phyloP scores from a whole-genome alignment of 2,888 invertebrate species.

The Quadroppia sp. region DNA sequence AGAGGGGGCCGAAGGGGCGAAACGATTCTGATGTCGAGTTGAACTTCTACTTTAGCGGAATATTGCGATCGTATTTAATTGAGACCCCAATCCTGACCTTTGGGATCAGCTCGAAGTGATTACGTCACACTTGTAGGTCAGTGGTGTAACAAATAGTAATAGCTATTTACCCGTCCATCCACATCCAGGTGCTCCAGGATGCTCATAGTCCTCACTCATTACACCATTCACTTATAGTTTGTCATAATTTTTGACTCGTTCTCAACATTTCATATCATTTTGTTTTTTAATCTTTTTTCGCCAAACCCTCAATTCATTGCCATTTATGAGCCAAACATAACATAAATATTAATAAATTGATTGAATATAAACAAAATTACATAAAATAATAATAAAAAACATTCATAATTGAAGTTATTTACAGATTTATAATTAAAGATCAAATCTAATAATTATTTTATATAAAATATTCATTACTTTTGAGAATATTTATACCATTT shows the following conservation, averaged over 20 bases:
- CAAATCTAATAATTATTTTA: no score
- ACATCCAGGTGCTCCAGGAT: neutral
- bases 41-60: constrained; percentile 15
- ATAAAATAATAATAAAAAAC: no score
- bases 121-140: constrained; percentile 32
- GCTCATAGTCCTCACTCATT: neutral
- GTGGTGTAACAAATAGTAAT: constrained; percentile 29
- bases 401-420: no score
- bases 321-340: no score
- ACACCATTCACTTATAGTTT: constrained; percentile 6
- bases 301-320: neutral
- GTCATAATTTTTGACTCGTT: constrained; percentile 9
- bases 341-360: no score
- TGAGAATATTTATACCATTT: neutral
- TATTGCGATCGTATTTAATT: constrained; percentile 30
- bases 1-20: neutral
- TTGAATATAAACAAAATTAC: no score
- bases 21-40: constrained; percentile 10
- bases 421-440: no score
- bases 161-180: constrained; percentile 25
- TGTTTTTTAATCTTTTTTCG: constrained; percentile 1
- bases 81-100: constrained; percentile 36
- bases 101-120: constrained; percentile 1
- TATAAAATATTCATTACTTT: no score
- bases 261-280: neutral